These are phyloP conservation scores for Malacoctenus gilli DNA, from an alignment of 2,797 vertebrate species.

Conservation along the genomic window DNA sequence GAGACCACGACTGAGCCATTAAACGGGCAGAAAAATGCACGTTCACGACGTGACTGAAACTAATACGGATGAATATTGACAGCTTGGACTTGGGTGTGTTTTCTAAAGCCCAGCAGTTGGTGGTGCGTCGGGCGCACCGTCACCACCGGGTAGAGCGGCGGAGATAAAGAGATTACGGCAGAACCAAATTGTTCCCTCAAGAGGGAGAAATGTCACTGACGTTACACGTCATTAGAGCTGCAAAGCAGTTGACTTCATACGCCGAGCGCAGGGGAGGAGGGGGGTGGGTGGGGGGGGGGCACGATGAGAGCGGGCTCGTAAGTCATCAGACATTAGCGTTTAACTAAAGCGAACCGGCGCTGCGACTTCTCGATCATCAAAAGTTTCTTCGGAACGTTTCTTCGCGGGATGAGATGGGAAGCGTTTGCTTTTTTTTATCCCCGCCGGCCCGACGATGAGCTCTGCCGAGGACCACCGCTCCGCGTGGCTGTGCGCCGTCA, in stretches of 20 bases:
- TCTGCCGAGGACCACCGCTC: too few relatives aligned
- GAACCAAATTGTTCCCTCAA: slow-evolving; percentile 25
- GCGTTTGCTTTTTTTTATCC: too few relatives aligned
- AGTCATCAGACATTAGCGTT: slow-evolving; percentile 15
- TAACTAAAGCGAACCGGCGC: slow-evolving; percentile 15
- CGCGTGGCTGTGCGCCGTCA: slow-evolving; percentile 18
- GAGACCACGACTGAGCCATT: too few relatives aligned
- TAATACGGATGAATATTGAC: slow-evolving; percentile 1
- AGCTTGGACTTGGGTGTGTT: slow-evolving; percentile 5
- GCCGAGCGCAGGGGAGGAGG: slow-evolving; percentile 4
- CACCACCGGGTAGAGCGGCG: slow-evolving; percentile 26
- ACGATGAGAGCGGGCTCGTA: slow-evolving; percentile 10
- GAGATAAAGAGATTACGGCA: slow-evolving; percentile 38
- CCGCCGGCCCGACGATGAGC: too few relatives aligned
- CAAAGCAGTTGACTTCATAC: slow-evolving; percentile 19
- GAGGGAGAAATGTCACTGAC: slow-evolving; percentile 35
- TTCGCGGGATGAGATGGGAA: too few relatives aligned
- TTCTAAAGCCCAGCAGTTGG: slow-evolving; percentile 15
- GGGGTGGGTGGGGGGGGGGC: slow-evolving; percentile 6
- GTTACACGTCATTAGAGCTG: slow-evolving; percentile 44
- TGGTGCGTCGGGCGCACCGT: slow-evolving; percentile 8
- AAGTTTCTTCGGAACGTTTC: too few relatives aligned
- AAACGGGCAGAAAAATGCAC: too few relatives aligned
- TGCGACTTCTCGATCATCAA: slow-evolving; percentile 2
- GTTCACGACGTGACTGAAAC: too few relatives aligned